A percentile compares a stretch with the other conserved stretches of the same genome.
These are phyloP conservation scores for Bimastos eiseni DNA, from an alignment of 2,888 invertebrate genomes.

Conservation along the genomic window DNA sequence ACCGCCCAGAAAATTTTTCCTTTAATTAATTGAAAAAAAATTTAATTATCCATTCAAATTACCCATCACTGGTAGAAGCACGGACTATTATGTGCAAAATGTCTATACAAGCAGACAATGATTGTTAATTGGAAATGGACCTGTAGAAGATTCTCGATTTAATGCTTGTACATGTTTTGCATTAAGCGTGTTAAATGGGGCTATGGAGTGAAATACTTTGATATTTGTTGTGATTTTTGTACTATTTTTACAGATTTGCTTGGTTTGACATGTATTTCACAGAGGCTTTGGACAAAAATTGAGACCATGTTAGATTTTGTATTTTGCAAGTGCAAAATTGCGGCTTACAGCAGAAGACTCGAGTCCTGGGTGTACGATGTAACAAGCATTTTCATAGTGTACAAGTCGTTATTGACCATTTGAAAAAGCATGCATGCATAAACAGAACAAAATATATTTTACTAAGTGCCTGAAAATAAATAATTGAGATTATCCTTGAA, in stretches of 20 bases:
- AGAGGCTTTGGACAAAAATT: neutral
- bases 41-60: too few species aligned
- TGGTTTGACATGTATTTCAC: neutral
- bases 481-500: neutral
- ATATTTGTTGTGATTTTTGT: conserved; percentile 9
- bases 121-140: neutral
- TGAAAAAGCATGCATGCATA: neutral
- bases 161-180: neutral
- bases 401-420: neutral
- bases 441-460: neutral
- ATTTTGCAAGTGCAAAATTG: neutral
- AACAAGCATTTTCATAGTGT: neutral
- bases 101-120: neutral
- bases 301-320: conserved; percentile 13
- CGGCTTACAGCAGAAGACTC: neutral
- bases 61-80: neutral
- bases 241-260: conserved; percentile 13
- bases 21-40: too few species aligned
- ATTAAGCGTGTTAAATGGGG: neutral
- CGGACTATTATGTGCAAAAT: neutral
- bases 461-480: neutral
- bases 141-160: neutral
- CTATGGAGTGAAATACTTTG: neutral
- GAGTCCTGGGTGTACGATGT: neutral
- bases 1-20: too few species aligned